Evolutionary conservation across 1,140 invertebrate genomes (phyloP).

Genomic region (Trichoplusia ni): DNA sequence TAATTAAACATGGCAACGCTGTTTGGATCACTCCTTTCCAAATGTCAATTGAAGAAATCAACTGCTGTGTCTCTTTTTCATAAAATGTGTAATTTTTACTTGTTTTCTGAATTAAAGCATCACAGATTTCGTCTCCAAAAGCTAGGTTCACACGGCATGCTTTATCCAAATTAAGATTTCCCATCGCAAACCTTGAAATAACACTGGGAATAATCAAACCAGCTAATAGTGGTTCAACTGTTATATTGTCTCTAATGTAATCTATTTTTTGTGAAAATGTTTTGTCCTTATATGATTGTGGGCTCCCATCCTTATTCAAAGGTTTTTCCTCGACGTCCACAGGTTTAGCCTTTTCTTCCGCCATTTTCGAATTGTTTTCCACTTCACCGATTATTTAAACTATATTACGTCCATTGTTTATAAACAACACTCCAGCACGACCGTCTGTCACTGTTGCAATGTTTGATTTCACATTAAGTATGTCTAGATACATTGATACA

Average conservation of each 20-base stretch:
- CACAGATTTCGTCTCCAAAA: constrained; percentile 79
- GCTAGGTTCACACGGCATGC: constrained; percentile 83
- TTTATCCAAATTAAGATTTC: constrained; percentile 84
- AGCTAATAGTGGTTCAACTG: constrained; percentile 82
- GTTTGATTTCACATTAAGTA: constrained; percentile 60
- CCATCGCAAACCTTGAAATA: constrained; percentile 80
- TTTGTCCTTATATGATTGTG: constrained; percentile 51
- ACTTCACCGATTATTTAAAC: constrained; percentile 24
- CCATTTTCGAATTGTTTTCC: constrained; percentile 49
- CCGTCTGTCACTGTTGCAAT: constrained; percentile 50
- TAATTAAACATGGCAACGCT: constrained; percentile 81
- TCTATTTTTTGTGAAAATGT: constrained; percentile 60
- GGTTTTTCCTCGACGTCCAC: constrained; percentile 63
- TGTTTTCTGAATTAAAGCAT: constrained; percentile 74
- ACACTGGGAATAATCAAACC: constrained; percentile 82
- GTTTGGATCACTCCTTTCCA: constrained; percentile 82
- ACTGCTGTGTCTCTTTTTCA: constrained; percentile 79
- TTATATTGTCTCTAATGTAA: constrained; percentile 74
- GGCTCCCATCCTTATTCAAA: constrained; percentile 48
- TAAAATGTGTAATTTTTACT: constrained; percentile 71
- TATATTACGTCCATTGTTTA: constrained; percentile 52
- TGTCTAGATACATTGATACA: constrained; percentile 54
- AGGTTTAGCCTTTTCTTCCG: constrained; percentile 53
- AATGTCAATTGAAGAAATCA: constrained; percentile 82
- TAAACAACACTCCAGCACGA: constrained; percentile 38